Evolutionary conservation across 2,113 vertebrate species (phyloP), one percentile per base, ranked within the genome.

Genomic region (Hippocampus abdominalis): DNA sequence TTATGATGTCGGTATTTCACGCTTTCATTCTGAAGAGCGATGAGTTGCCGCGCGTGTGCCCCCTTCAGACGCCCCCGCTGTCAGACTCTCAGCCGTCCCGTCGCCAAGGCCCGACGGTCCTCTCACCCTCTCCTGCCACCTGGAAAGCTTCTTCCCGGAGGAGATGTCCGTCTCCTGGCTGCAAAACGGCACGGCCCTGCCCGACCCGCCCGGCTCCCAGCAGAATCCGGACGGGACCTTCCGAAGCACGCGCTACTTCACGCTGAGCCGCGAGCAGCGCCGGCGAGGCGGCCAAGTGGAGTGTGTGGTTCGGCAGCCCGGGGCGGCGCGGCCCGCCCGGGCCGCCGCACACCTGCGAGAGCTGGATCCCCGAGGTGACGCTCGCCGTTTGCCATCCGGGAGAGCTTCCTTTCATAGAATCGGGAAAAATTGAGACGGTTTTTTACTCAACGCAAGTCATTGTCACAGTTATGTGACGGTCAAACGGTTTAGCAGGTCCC

Each of bases 141-240:
- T 93, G 73, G 89, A 87, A 8, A 86, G 78, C 57, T 93, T 92
- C 77, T 93, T 84, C 82, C 92, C 92, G 0, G 78, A 91, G 40
- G 77, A 90, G 3, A 13, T 91, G 46, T 84, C 89, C 1, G 80
- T 93, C 68, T 78, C 76, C 54, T 93, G 92, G 92, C 69, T 89
- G 62, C 90, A 90, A 70, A 92, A 92, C 42, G 86, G 87, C 60
- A 83, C 86, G 0, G 51, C 72, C 15, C 83, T 93, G 48, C 79
- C 86, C 0, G 72, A 84, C 8, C 70, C 74, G 7, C 80, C 84
- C 0, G 23, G 36, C 46, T 66, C 48, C 2, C 69, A 87, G 56
- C 76, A 75, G 69, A 89, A 86, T 73, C 80, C 78, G 0, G 87
- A 91, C 29, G 87, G 88, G 54, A 90, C 87, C 11, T 92, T 83